Evolutionary conservation across 2,113 vertebrate species (phyloP), one percentile per base, ranked within the genome.

Genomic region (Rafetus swinhoei): DNA sequence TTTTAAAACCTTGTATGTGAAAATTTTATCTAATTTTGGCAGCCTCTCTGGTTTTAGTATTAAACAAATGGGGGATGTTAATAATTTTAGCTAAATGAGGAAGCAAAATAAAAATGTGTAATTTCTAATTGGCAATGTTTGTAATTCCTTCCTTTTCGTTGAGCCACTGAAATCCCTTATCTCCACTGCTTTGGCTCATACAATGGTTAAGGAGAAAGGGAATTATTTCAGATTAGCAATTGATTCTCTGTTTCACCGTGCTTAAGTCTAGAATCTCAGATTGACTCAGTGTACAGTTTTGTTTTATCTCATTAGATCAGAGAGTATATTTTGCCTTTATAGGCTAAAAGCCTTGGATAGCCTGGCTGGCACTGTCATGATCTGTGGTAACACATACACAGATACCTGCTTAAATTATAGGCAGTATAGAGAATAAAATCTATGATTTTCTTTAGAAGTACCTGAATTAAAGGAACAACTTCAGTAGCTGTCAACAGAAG

Each of bases 271-370:
- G 18, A 79, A 45, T 91, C 82, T 25, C 62, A 76, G 29, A 50
- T 69, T 22, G 10, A 12, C 12, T 92, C 32, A 57, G 14, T 65
- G 53, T 5, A 7, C 0, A 0, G 5, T n/a, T 90, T 83, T 83
- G 11, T 13, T 82, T 4, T 77, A 16, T 84, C 22, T 81, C 1
- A 0, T 80, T 54, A 82, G 10, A 2, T 76, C 65, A 90, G 29
- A 76, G 92, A 82, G 86, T 6, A 7, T 69, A 54, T 3, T 7
- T 65, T 12, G 19, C 2, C 12, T 87, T 35, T 89, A 4, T 53
- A 84, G 72, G 4, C 81, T 15, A 72, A 81, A 90, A 87, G 27
- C 27, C 29, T 92, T 80, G 54, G 8, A 11, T 87, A 74, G 9
- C 21, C 50, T 93, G 24, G 52, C 22, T 82, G 69, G 21, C 19